Base-by-base conservation (phyloP, 2,797 vertebrate genomes). In the Alcedo atthis region DNA sequence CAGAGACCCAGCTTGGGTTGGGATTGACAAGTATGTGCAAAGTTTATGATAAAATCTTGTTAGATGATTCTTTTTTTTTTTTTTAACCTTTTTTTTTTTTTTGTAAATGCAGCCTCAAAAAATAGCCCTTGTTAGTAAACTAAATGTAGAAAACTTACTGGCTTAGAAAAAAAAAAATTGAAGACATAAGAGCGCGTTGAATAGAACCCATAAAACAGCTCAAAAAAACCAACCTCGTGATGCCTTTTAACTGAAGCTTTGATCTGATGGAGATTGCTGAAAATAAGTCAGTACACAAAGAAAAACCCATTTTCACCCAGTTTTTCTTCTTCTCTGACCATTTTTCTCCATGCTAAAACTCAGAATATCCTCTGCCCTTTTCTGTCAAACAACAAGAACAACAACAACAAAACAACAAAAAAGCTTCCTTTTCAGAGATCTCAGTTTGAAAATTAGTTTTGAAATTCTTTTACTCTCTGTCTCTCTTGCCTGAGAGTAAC, bases 111-210 rank as follows among this genome's bases (percentile, higher is more conserved):
- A 95, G 95, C 86, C 91, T 89, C 83, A 79, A 81, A 86, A 69
- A 83, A 94, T 69, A 94, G 92, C 87, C 96, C 94, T 94, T 92
- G 81, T 93, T 87, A 85, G 61, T 88, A 75, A 96, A 87, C 35
- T 71, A 69, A 90, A 91, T 45, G 87, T 64, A 82, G 43, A 48
- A 76, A 89, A 59, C 25, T 35, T 28, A 85, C 77, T 83, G 71
- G 85, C 42, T 87, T 80, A 28, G 85, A 42, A 54, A 43, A 66
- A 66, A 51, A 59, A 61, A 10, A 19, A 28, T 49, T 21, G 49
- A 68, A 46, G 46, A 70, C 67, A 43, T 28, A 68, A 76, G 83
- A 91, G 63, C 30, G 8, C 46, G 10, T 86, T 74, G 48, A 46
- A n/a, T 1, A 53, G 75, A 88, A 83, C 53, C 66, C 78, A 62